These are phyloP conservation scores for Syngnathus rostellatus DNA, from an alignment of 2,797 vertebrate genomes.

Conservation along the genomic window DNA sequence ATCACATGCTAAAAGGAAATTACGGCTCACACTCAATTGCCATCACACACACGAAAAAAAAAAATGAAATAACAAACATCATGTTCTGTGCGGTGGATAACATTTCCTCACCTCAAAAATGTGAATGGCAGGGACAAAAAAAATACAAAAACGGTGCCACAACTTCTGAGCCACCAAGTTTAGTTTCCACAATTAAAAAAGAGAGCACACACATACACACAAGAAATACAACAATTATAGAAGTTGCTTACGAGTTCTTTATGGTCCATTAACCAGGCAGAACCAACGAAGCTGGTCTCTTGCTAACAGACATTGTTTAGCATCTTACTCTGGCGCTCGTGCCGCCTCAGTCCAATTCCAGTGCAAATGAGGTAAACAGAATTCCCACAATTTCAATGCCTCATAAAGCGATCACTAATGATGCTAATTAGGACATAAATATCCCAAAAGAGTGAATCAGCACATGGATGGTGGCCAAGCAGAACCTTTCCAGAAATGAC, in stretches of 20 bases:
- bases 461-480: slow-evolving; percentile 5
- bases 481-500: slow-evolving; percentile 7
- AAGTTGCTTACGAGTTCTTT: slow-evolving; percentile 28
- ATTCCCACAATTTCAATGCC: slow-evolving; percentile 8
- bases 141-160: slow-evolving; percentile 25
- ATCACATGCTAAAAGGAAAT: slow-evolving; percentile 29
- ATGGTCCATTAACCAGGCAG: slow-evolving; percentile 23
- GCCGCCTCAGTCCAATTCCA: background rate
- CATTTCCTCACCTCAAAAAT: slow-evolving; percentile 42
- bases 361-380: slow-evolving; percentile 1
- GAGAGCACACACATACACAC: background rate
- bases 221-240: slow-evolving; percentile 22
- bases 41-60: slow-evolving; percentile 11
- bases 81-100: slow-evolving; percentile 43
- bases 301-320: background rate
- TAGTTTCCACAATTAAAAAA: slow-evolving; percentile 1
- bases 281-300: slow-evolving; percentile 7
- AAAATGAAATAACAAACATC: slow-evolving; percentile 40
- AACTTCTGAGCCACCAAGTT: slow-evolving; percentile 25
- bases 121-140: slow-evolving; percentile 26
- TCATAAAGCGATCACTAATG: slow-evolving; percentile 18
- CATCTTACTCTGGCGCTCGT: background rate
- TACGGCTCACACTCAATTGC: slow-evolving; percentile 26
- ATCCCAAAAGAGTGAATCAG: slow-evolving; percentile 1
- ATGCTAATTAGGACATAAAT: slow-evolving; percentile 5